phyloP scores from a whole-genome alignment of 23 tunicate genomes.

The Trididemnum clinides region DNA sequence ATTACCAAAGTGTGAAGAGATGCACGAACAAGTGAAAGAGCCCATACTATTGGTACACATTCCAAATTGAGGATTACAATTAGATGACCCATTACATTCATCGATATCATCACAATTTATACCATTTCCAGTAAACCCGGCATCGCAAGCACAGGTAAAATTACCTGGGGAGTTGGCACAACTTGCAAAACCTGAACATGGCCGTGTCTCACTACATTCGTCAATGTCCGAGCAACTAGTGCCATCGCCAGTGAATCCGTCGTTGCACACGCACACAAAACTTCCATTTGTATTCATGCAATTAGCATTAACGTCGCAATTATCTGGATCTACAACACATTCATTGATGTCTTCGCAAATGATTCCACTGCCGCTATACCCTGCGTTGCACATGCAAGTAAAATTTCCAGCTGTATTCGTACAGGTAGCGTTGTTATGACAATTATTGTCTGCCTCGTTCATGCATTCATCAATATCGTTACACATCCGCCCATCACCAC shows the following conservation, averaged over 20 bases:
- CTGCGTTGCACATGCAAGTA: neutral
- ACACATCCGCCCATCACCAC: conserved; percentile 40
- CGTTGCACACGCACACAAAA: conserved; percentile 16
- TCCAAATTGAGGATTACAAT: conserved; percentile 26
- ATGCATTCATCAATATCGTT: conserved; percentile 11
- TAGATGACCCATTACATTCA: conserved; percentile 48
- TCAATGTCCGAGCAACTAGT: conserved; percentile 15
- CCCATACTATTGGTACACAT: neutral
- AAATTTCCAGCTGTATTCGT: conserved; percentile 1
- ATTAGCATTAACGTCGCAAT: conserved; percentile 14
- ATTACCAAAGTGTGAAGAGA: neutral
- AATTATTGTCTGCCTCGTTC: neutral
- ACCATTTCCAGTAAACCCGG: conserved; percentile 24
- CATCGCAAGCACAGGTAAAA: conserved; percentile 31
- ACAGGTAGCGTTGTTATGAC: conserved; percentile 1
- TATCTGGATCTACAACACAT: neutral
- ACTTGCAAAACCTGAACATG: conserved; percentile 31
- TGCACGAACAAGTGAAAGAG: neutral
- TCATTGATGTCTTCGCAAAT: neutral
- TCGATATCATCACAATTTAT: conserved; percentile 53
- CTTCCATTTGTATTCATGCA: conserved; percentile 28
- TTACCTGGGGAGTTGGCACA: conserved; percentile 26
- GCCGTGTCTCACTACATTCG: neutral
- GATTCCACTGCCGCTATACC: conserved; percentile 32
- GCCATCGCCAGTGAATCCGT: conserved; percentile 28